These are phyloP conservation scores for Eucera pruinosa DNA, from an alignment of 2,888 invertebrate species.

Conservation along the genomic window DNA sequence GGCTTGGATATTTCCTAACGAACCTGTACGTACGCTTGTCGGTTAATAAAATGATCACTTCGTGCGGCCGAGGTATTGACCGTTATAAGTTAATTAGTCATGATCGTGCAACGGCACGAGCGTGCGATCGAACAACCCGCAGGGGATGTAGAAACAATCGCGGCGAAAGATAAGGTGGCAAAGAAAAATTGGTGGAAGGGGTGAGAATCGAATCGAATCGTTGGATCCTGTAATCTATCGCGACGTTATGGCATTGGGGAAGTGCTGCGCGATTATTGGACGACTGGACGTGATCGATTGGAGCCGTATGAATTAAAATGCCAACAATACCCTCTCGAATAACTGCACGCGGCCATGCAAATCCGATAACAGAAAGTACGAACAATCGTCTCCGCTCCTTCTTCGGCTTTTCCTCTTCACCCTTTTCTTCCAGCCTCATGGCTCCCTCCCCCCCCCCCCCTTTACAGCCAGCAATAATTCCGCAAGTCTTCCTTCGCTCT, in stretches of 20 bases:
- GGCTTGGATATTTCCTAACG: slow-evolving; percentile 19
- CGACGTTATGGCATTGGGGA: slow-evolving; percentile 46
- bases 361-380: slow-evolving; percentile 73
- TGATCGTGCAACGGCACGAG: slow-evolving; percentile 14
- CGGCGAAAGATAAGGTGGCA: background rate
- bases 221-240: slow-evolving; percentile 44
- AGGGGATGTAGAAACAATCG: background rate
- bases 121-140: background rate
- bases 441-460: slow-evolving; percentile 24
- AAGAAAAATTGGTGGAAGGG: background rate
- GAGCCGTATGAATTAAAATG: slow-evolving; percentile 67
- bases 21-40: background rate
- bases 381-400: slow-evolving; percentile 60
- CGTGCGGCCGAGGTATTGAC: slow-evolving; percentile 34
- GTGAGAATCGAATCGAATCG: slow-evolving; percentile 35
- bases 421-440: slow-evolving; percentile 50
- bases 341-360: slow-evolving; percentile 74
- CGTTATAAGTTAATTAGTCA: slow-evolving; percentile 50
- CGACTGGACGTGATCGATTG: slow-evolving; percentile 72
- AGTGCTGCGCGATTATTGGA: slow-evolving; percentile 54
- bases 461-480: slow-evolving; percentile 62
- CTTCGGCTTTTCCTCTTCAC: slow-evolving; percentile 50
- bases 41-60: slow-evolving; percentile 25
- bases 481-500: slow-evolving; percentile 66
- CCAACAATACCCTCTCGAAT: slow-evolving; percentile 69